Conservation (phyloP, 2,113 vertebrate species). For the Mus spicilegus region DNA sequence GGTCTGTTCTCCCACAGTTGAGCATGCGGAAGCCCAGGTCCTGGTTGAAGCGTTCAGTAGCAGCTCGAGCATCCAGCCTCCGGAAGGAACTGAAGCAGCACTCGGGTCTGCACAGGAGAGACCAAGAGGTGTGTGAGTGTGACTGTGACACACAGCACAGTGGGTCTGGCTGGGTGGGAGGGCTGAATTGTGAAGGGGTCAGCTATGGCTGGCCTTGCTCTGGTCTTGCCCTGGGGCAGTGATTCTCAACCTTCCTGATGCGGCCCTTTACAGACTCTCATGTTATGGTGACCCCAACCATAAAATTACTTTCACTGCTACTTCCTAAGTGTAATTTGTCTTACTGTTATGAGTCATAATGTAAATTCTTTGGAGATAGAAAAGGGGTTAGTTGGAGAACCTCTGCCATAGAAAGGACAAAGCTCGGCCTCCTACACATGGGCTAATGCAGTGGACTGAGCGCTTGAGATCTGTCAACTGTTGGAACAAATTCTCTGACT, state of each 20-base stretch:
- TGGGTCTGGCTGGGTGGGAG: neutral
- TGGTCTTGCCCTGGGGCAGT: neutral
- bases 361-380: neutral
- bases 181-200: rapidly evolving
- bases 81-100: slow-evolving; percentile 98
- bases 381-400: neutral
- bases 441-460: neutral
- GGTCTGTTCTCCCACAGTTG: slow-evolving; percentile 97
- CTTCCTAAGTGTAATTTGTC: neutral
- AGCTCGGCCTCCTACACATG: neutral
- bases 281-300: neutral
- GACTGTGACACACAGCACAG: rapidly evolving
- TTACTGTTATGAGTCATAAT: neutral
- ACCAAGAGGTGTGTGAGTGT: neutral
- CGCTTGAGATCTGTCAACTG: neutral
- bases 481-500: neutral
- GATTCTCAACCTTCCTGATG: neutral
- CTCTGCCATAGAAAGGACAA: neutral
- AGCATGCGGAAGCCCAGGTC: slow-evolving; percentile 99
- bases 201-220: neutral
- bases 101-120: slow-evolving; percentile 90
- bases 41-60: slow-evolving; percentile 96
- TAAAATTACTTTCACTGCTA: neutral
- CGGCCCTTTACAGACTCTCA: neutral
- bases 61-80: slow-evolving; percentile 95